These are phyloP conservation scores for Drosophila subquinaria DNA, from an alignment of 2,888 invertebrate genomes.

Conservation along the genomic window DNA sequence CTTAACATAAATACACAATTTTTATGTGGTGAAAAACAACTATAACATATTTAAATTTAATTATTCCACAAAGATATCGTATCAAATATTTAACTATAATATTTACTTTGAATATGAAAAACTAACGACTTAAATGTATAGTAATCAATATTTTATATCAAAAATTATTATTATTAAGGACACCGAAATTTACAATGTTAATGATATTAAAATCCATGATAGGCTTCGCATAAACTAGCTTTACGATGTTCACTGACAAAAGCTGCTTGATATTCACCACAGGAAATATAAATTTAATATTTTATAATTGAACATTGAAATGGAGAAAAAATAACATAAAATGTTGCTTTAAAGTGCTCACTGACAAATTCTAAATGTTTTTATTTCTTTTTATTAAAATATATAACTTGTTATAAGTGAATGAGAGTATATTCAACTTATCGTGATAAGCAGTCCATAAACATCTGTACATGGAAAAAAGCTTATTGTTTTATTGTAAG, in stretches of 20 bases:
- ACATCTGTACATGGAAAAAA: too few relatives aligned
- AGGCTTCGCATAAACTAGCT: not conserved
- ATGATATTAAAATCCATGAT: not conserved
- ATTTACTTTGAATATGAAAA: not conserved
- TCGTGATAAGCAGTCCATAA: too few relatives aligned
- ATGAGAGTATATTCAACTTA: too few relatives aligned
- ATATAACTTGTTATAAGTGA: too few relatives aligned
- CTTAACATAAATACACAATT: not conserved
- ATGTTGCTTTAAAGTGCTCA: too few relatives aligned
- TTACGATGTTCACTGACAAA: constrained; percentile 2
- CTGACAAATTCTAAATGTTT: too few relatives aligned
- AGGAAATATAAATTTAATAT: not conserved
- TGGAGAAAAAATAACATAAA: not conserved
- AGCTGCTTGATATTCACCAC: constrained; percentile 9
- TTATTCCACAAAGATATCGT: not conserved
- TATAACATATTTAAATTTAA: not conserved
- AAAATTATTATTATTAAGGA: too few relatives aligned
- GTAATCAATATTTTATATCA: too few relatives aligned
- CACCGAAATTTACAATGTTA: too few relatives aligned
- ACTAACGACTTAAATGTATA: too few relatives aligned
- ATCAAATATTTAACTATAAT: not conserved
- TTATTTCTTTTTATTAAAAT: too few relatives aligned
- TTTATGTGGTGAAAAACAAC: not conserved
- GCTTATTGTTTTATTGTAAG: too few relatives aligned
- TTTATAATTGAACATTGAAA: not conserved